Evolutionary conservation across 2,888 invertebrate genomes (phyloP).

Genomic region (Macrophya annulata): DNA sequence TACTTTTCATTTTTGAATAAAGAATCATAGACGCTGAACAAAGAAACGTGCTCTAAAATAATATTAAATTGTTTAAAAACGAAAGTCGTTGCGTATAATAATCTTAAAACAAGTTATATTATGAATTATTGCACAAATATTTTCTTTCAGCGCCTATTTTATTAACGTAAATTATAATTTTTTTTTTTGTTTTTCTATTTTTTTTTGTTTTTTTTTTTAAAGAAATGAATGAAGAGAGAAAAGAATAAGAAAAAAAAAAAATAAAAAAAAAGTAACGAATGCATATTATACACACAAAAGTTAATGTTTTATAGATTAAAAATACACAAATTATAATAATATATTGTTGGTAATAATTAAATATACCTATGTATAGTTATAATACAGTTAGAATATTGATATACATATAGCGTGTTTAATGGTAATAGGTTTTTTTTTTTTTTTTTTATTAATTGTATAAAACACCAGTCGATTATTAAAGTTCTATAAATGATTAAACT

Average conservation of each 20-base stretch:
- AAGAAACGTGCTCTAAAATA: background rate
- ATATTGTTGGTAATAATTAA: slow-evolving; percentile 53
- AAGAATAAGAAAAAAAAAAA: background rate
- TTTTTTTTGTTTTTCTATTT: too few species aligned
- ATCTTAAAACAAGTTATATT: background rate
- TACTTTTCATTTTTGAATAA: background rate
- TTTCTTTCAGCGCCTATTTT: background rate
- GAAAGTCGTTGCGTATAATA: background rate
- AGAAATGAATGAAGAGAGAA: background rate
- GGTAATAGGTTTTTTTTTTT: slow-evolving; percentile 51
- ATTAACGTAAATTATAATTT: background rate
- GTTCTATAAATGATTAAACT: background rate
- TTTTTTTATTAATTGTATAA: slow-evolving; percentile 60
- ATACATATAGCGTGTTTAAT: slow-evolving; percentile 59
- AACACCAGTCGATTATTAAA: slow-evolving; percentile 60
- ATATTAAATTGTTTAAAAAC: background rate
- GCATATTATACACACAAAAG: slow-evolving; percentile 6
- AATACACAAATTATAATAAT: slow-evolving; percentile 55
- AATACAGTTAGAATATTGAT: slow-evolving; percentile 61
- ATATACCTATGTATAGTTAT: slow-evolving; percentile 59
- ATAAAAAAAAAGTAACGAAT: slow-evolving; percentile 43
- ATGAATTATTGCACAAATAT: slow-evolving; percentile 22
- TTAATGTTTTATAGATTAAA: slow-evolving; percentile 38
- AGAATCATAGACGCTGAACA: slow-evolving; percentile 10
- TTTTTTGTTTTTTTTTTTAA: too few species aligned